Percentiles rank a stretch among this genome's conserved stretches.
Conservation (phyloP, 2,888 invertebrate genomes). For the Atrina japonica region DNA sequence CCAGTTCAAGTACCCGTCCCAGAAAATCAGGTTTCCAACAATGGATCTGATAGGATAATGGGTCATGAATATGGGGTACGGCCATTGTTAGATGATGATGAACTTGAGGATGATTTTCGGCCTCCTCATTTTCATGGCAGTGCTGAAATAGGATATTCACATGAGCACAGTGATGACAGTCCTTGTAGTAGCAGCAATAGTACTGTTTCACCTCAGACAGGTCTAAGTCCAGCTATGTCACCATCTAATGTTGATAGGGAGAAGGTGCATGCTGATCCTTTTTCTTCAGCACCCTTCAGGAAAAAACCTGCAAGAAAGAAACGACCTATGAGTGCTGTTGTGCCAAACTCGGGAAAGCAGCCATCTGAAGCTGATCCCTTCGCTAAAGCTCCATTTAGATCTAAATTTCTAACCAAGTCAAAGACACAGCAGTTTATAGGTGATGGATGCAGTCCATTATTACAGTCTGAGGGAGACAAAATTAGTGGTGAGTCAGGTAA, state of each 20-base stretch:
- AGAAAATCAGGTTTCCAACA: no score
- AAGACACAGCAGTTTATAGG: constrained; percentile 43
- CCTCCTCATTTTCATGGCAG: constrained; percentile 43
- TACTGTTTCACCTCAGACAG: constrained; percentile 40
- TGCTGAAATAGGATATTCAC: constrained; percentile 34
- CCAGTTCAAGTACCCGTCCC: constrained; percentile 25
- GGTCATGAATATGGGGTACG: constrained; percentile 89
- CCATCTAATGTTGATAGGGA: constrained; percentile 53
- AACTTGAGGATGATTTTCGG: constrained; percentile 82
- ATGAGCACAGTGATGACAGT: constrained; percentile 34
- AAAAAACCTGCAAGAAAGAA: constrained; percentile 61
- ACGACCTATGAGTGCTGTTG: constrained; percentile 50
- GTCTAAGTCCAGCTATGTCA: constrained; percentile 44
- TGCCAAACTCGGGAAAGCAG: constrained; percentile 33
- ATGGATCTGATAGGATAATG: constrained; percentile 82
- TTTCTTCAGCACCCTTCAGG: constrained; percentile 78
- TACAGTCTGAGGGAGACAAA: constrained; percentile 29
- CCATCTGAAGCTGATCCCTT: constrained; percentile 47
- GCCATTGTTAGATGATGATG: constrained; percentile 89
- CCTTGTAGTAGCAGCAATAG: constrained; percentile 34
- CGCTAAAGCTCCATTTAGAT: constrained; percentile 51
- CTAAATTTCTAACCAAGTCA: constrained; percentile 45
- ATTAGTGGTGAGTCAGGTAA: constrained; percentile 7
- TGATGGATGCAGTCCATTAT: constrained; percentile 26
- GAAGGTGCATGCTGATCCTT: constrained; percentile 67